These are phyloP conservation scores for Temnothorax curvispinosus DNA, from an alignment of 1,140 invertebrate genomes.

Conservation along the genomic window DNA sequence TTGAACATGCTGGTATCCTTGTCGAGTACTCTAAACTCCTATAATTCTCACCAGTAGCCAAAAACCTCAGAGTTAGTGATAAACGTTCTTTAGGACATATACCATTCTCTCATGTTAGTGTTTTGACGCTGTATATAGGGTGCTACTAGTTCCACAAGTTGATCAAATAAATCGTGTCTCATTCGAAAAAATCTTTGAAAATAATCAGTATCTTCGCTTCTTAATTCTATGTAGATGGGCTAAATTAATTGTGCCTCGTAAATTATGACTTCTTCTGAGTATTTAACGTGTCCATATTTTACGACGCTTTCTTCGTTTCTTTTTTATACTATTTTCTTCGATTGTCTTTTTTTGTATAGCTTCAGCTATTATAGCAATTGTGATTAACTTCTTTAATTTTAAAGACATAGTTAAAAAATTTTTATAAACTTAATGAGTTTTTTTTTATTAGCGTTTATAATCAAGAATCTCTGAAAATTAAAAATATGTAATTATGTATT, in stretches of 20 bases:
- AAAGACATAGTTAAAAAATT: too few species aligned
- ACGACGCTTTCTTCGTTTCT: not conserved
- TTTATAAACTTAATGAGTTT: too few species aligned
- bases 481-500: too few species aligned
- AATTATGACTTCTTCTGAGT: not conserved
- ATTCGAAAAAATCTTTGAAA: not conserved
- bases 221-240: not conserved
- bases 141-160: not conserved
- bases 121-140: slow-evolving; percentile 5
- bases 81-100: not conserved
- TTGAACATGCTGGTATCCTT: not conserved
- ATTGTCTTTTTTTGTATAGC: not conserved
- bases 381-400: not conserved
- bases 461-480: too few species aligned
- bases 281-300: not conserved
- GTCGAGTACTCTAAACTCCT: not conserved
- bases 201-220: not conserved
- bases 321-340: not conserved
- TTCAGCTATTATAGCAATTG: not conserved
- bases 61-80: not conserved
- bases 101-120: not conserved
- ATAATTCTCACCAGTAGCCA: not conserved
- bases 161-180: not conserved
- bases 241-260: not conserved
- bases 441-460: too few species aligned